phyloP scores from a whole-genome alignment of 2,797 vertebrate species.

The Megalops cyprinoides region DNA sequence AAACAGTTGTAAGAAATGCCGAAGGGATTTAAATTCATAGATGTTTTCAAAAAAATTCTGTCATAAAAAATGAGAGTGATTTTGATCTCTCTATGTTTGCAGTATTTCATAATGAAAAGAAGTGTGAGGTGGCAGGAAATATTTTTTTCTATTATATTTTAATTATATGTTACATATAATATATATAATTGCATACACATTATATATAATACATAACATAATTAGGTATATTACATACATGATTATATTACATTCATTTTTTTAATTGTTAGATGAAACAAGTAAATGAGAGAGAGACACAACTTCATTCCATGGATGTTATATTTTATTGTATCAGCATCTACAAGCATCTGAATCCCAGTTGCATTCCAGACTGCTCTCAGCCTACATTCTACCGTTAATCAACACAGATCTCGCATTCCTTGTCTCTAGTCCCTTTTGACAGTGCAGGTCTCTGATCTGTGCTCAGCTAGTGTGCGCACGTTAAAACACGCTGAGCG shows the following conservation, averaged over 20 bases:
- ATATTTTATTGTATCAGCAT: background rate
- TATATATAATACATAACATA: no score
- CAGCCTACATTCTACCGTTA: background rate
- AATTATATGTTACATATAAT: no score
- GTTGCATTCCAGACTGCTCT: background rate
- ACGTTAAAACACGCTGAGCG: no score
- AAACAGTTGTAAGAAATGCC: background rate
- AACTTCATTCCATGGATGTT: no score
- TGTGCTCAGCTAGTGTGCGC: no score
- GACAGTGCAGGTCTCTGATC: no score
- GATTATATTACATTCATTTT: no score
- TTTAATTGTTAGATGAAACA: no score
- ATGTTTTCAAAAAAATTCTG: slow-evolving; percentile 5
- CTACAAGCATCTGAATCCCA: background rate
- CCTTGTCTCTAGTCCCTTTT: background rate
- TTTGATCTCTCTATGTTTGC: background rate
- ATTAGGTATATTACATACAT: no score
- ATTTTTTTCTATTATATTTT: background rate
- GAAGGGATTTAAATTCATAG: background rate
- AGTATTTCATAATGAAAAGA: background rate
- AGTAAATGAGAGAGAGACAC: no score
- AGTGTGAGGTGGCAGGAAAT: background rate
- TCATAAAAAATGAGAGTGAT: background rate
- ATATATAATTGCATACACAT: no score
- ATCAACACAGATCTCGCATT: background rate